Base-by-base conservation (phyloP, 2,113 vertebrate species). In the Trichomycterus rosablanca region DNA sequence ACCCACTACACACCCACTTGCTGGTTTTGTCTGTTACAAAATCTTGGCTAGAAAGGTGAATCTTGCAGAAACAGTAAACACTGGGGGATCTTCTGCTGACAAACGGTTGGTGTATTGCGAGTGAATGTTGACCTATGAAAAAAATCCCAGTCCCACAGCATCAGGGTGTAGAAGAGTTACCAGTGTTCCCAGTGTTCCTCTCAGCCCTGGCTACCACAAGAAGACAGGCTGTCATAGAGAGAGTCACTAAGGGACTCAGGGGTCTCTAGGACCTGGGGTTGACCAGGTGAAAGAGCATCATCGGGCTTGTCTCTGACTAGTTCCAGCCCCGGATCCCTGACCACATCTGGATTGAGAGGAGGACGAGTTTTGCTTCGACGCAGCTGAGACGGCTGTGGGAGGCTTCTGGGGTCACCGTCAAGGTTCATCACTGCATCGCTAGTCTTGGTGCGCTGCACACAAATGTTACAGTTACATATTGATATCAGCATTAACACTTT, bases 201-300 rank as follows among this genome's bases (percentile, higher is more conserved):
- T 93, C 82, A 96, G 71, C 94, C 94, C 71, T 97, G 93, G 81
- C 94, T 97, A 70, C 93, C 94, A 26, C 94, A 97, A 57, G 94
- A 96, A 1, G 93, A 94, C 37, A 97, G 87, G 7, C 93, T 95
- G 86, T 97, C 94, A 19, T 97, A 97, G 57, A 97, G 87, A 0
- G 94, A 97, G 26, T 97, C 93, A 2, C 94, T 97, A 58, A 97
- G 89, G 1, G 93, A 95, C 68, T 97, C 94, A 0, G 93, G 95
- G 43, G 92, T 93, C 69, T 97, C 93, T 70, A 91, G 79, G 50
- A 89, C 89, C 0, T 81, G 83, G 28, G 90, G 87, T 28, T 91
- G 87, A 5, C 87, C 87, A 1, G 90, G 89, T 56, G 88, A 90
- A 0, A 90, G 84, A 1, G 86, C 85, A 0, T 91, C 89, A 45